These are phyloP conservation scores for Gallinago paraguaiae DNA, from an alignment of 2,113 vertebrate genomes.

Conservation along the genomic window DNA sequence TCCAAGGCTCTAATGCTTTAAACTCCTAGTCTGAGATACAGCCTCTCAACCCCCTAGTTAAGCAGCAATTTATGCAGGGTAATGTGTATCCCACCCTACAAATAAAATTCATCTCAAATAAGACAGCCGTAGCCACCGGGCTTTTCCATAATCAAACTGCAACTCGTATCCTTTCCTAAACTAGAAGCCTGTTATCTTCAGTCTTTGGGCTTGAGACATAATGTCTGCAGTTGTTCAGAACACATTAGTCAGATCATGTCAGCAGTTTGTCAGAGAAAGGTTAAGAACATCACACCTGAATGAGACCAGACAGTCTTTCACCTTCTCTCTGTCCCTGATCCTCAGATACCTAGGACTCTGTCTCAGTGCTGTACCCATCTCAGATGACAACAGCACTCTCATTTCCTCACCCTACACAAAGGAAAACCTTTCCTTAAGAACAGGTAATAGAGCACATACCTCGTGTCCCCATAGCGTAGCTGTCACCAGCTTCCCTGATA, in stretches of 20 bases:
- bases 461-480: slow-evolving; percentile 94
- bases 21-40: neutral
- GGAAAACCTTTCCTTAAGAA: neutral
- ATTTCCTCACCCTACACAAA: neutral
- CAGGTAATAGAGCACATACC: slow-evolving; percentile 73
- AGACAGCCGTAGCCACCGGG: neutral
- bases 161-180: neutral
- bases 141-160: neutral
- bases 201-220: neutral
- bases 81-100: neutral
- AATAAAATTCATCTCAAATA: neutral
- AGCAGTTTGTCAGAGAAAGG: slow-evolving; percentile 60
- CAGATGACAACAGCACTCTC: neutral
- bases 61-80: neutral
- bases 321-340: neutral
- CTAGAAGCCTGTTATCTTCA: neutral
- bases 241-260: slow-evolving; percentile 56
- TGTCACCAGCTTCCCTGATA: slow-evolving; percentile 87
- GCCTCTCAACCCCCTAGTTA: neutral
- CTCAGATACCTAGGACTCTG: neutral
- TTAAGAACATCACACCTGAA: slow-evolving; percentile 61
- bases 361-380: slow-evolving; percentile 7
- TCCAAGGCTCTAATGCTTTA: neutral
- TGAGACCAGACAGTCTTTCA: slow-evolving; percentile 56
- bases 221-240: slow-evolving; percentile 56